Percentiles rank a stretch among this genome's conserved stretches.
Conservation (phyloP, 2,888 invertebrate genomes). For the Brassicogethes aeneus region DNA sequence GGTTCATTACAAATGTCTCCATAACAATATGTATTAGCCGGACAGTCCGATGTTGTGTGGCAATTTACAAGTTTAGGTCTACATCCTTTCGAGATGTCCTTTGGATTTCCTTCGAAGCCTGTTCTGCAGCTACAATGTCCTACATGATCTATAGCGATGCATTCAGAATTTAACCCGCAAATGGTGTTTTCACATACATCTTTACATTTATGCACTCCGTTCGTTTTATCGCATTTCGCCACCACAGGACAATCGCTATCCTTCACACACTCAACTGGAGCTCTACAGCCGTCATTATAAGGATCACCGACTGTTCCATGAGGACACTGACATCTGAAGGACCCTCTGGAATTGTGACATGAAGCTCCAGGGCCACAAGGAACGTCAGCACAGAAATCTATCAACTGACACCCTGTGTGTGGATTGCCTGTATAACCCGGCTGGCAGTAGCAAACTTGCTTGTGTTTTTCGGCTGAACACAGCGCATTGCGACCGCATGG, state of each 20-base stretch:
- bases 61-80: conserved; percentile 66
- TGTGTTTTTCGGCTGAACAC: conserved; percentile 76
- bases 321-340: conserved; percentile 73
- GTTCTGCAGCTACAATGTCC: conserved; percentile 70
- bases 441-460: conserved; percentile 73
- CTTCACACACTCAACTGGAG: conserved; percentile 70
- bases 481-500: conserved; percentile 79
- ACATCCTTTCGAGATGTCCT: conserved; percentile 62
- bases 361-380: conserved; percentile 74
- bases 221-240: conserved; percentile 65
- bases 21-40: conserved; percentile 71
- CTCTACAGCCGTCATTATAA: conserved; percentile 71
- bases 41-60: conserved; percentile 62
- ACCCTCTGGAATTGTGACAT: conserved; percentile 72
- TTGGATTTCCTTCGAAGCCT: conserved; percentile 71
- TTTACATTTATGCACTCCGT: conserved; percentile 70
- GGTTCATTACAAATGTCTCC: conserved; percentile 71
- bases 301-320: conserved; percentile 76
- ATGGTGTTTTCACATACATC: conserved; percentile 69
- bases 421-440: conserved; percentile 82
- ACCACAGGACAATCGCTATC: conserved; percentile 73
- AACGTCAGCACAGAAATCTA: conserved; percentile 69
- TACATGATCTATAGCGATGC: conserved; percentile 64
- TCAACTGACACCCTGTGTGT: conserved; percentile 56
- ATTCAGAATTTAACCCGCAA: conserved; percentile 81